Conservation (phyloP, 2,113 vertebrate species). For the Syrrhaptes paradoxus region DNA sequence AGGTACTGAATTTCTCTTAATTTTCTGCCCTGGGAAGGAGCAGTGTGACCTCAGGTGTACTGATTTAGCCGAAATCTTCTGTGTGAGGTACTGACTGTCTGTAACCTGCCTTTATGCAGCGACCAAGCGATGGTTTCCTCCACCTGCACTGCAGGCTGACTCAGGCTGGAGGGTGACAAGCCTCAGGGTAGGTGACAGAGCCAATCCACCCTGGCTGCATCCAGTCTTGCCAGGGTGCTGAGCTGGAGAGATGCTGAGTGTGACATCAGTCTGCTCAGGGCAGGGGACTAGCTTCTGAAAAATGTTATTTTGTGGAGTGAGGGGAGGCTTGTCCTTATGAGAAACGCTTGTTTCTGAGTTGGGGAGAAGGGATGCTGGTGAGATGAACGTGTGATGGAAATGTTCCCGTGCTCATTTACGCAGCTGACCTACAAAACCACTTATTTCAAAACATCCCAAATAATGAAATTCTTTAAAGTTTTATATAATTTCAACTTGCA, state of each 20-base stretch:
- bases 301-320: not conserved
- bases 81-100: not conserved
- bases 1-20: not conserved
- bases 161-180: not conserved
- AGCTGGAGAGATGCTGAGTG: not conserved
- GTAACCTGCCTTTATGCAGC: not conserved
- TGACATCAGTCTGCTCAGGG: not conserved
- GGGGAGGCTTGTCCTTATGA: not conserved
- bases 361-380: not conserved
- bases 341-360: not conserved
- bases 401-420: not conserved
- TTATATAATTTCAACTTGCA: not conserved
- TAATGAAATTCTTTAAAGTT: not conserved
- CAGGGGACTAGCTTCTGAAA: not conserved
- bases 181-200: not conserved
- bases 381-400: not conserved
- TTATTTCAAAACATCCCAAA: not conserved
- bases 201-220: rapidly evolving
- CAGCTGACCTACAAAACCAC: not conserved
- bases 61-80: not conserved
- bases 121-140: not conserved
- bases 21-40: not conserved
- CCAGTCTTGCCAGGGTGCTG: not conserved
- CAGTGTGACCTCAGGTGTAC: not conserved
- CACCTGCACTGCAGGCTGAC: not conserved